Evolutionary conservation across 92 coral and sea anemone genomes (phyloP).

Genomic region (Umimayanthus chanpuru): DNA sequence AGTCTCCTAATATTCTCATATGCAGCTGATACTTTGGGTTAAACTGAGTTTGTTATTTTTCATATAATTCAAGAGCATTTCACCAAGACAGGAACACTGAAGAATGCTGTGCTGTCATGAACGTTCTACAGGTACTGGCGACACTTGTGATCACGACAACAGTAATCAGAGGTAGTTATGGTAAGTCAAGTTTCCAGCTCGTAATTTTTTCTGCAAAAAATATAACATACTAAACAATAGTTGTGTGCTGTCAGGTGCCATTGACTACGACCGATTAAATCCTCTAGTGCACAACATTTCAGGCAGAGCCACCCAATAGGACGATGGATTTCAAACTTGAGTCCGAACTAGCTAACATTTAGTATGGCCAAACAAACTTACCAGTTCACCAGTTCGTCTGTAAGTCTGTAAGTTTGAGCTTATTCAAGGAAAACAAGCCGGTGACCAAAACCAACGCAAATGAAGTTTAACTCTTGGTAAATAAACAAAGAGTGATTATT

Average conservation of each 20-base stretch:
- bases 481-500: too few relatives aligned
- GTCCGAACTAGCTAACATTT: too few relatives aligned
- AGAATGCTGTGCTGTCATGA: neutral
- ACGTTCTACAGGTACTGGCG: neutral
- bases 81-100: neutral
- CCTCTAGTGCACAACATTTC: too few relatives aligned
- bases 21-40: too few relatives aligned
- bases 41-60: too few relatives aligned
- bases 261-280: too few relatives aligned
- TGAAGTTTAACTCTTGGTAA: neutral
- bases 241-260: too few relatives aligned
- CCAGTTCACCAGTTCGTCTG: neutral
- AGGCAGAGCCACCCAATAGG: too few relatives aligned
- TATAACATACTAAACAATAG: too few relatives aligned
- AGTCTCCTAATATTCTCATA: too few relatives aligned
- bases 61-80: neutral
- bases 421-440: neutral
- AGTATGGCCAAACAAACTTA: neutral
- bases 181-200: neutral
- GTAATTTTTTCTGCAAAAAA: too few relatives aligned
- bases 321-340: too few relatives aligned
- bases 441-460: neutral
- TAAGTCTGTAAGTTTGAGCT: neutral
- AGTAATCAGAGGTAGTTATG: neutral
- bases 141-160: neutral